Evolutionary conservation across 1,140 invertebrate genomes (phyloP).

Genomic region (Drosophila littoralis): DNA sequence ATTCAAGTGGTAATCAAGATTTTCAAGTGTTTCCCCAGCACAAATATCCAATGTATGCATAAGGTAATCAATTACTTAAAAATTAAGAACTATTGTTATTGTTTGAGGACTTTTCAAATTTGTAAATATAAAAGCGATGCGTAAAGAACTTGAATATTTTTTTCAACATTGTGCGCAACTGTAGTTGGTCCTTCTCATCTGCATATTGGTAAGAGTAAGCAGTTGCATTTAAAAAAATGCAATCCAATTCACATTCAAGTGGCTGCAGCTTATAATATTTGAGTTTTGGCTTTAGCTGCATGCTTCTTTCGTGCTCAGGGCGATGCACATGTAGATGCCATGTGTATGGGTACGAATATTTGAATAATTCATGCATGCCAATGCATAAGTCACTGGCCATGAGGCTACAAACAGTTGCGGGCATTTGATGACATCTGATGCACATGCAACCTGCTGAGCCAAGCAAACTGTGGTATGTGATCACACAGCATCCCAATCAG

Average conservation of each 20-base stretch:
- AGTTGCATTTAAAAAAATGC: slow-evolving; percentile 17
- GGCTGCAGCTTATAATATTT: slow-evolving; percentile 70
- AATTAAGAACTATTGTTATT: background rate
- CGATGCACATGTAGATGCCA: slow-evolving; percentile 35
- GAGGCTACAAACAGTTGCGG: slow-evolving; percentile 22
- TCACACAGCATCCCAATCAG: slow-evolving; percentile 26
- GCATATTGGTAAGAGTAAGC: background rate
- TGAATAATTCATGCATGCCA: slow-evolving; percentile 77
- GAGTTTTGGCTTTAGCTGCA: slow-evolving; percentile 58
- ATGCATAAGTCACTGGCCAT: slow-evolving; percentile 71
- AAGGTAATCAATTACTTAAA: slow-evolving; percentile 2
- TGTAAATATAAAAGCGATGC: background rate
- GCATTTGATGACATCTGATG: slow-evolving; percentile 24
- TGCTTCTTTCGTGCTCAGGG: slow-evolving; percentile 40
- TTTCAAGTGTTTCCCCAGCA: slow-evolving; percentile 1
- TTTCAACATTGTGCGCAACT: background rate
- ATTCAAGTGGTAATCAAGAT: background rate
- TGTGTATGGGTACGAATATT: slow-evolving; percentile 39
- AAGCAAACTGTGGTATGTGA: slow-evolving; percentile 42
- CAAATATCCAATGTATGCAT: background rate
- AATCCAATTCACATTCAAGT: slow-evolving; percentile 70
- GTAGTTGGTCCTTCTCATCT: background rate
- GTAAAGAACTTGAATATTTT: background rate
- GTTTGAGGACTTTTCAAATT: slow-evolving; percentile 1
- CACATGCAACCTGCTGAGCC: slow-evolving; percentile 43